Percentiles rank a stretch among this genome's conserved stretches.
Conservation (phyloP, 2,113 vertebrate species). For the Dipodomys ordii region DNA sequence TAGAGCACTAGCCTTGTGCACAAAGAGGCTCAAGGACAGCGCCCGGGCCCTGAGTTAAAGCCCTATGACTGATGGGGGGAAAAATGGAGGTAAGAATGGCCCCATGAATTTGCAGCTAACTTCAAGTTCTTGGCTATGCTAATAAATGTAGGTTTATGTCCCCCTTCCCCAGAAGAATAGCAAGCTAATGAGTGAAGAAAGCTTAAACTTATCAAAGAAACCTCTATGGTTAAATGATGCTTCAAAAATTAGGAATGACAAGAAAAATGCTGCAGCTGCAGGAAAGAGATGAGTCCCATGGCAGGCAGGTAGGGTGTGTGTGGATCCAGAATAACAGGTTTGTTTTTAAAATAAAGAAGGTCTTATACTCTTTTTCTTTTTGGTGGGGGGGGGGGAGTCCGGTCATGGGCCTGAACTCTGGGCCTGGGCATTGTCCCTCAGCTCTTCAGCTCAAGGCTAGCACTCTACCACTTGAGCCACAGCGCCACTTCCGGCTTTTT, state of each 20-base stretch:
- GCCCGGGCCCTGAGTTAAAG: no score
- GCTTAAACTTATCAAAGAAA: not conserved
- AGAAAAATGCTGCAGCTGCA: not conserved
- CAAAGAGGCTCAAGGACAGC: no score
- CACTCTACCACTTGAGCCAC: no score
- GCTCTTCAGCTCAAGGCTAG: no score
- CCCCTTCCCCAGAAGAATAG: not conserved
- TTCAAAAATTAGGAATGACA: not conserved
- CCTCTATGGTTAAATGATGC: not conserved
- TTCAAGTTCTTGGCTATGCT: not conserved
- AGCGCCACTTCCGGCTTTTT: no score
- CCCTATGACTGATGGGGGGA: no score
- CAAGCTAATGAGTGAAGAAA: not conserved
- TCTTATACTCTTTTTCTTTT: no score
- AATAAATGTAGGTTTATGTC: not conserved
- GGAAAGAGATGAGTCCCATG: no score
- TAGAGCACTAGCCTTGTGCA: no score
- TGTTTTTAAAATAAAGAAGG: not conserved
- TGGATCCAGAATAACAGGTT: not conserved
- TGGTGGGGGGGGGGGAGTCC: no score
- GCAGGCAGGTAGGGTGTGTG: not conserved
- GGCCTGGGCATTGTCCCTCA: no score
- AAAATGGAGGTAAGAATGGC: not conserved
- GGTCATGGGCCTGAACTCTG: no score
- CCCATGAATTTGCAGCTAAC: rapidly evolving